Evolutionary conservation across 2,113 vertebrate species (phyloP), one percentile per base, ranked within the genome.

Genomic region (Rynchops niger): DNA sequence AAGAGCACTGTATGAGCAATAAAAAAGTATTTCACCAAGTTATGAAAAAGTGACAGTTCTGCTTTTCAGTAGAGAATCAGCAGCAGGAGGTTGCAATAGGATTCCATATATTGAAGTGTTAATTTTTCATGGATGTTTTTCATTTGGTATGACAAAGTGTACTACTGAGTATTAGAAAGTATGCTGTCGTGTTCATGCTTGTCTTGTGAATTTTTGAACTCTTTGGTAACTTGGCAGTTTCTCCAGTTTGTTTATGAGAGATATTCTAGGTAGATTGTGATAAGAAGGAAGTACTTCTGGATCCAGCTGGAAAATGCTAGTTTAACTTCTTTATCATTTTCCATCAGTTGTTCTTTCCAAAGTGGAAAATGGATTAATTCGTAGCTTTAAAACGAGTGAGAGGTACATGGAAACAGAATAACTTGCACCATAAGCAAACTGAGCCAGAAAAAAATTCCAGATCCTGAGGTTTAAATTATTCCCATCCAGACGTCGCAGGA

Each of bases 241-340:
- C 21, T 91, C 7, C 32, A 23, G 27, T 77, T 95, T 82, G 34
- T 53, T 82, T 82, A 42, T 63, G 18, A 56, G 25, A 76, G 29
- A n/a, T 25, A 82, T 59, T 79, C 30, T 80, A 42, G 47, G 56
- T 67, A 72, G 40, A 42, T 23, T 82, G 30, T 50, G 50, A 38
- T 92, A 76, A 90, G 49, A 82, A 85, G 69, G 40, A 47, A 79
- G 25, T 80, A 90, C 49, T 65, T 89, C 43, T 38, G n/a, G 38
- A 71, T 47, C 50, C 43, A 82, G 38, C 16, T 70, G 61, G 61
- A 94, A 89, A 92, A 63, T 7, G 14, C 27, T 65, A 78, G 5
- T 6, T 76, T 82, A 79, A 78, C 16, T 89, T 76, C 50, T 47
- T 8, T 56, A 27, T 80, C 1, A 5, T 49, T 94, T 87, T 56